A percentile compares a stretch with the other conserved stretches of the same genome.
These are phyloP conservation scores for Heliconius himera DNA, from an alignment of 1,140 invertebrate genomes.

Conservation along the genomic window DNA sequence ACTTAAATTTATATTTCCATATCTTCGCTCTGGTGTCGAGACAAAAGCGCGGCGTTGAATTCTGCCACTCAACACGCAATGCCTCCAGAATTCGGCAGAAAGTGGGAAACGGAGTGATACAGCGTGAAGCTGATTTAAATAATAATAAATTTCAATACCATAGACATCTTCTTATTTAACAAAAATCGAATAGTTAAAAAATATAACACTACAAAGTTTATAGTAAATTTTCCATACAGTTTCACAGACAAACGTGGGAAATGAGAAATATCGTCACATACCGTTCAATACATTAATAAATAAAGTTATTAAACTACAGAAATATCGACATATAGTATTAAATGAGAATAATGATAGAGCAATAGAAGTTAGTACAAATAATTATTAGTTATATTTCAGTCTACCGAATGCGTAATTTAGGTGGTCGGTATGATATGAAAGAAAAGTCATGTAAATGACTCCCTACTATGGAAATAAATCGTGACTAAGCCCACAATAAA, in stretches of 20 bases:
- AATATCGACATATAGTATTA: conserved; percentile 29
- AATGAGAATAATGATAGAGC: conserved; percentile 44
- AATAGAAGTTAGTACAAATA: conserved; percentile 43
- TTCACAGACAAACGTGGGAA: not conserved
- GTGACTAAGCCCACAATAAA: conserved; percentile 65
- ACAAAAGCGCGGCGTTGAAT: no score
- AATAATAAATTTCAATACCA: no score
- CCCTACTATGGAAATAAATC: conserved; percentile 55
- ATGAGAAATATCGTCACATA: not conserved
- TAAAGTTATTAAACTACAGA: not conserved
- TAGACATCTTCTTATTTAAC: no score
- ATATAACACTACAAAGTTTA: no score
- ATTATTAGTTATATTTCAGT: conserved; percentile 55
- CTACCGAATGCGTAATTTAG: conserved; percentile 54
- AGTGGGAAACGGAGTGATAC: no score
- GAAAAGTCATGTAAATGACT: conserved; percentile 48
- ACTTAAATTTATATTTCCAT: no score
- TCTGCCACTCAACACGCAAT: no score
- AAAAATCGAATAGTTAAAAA: no score
- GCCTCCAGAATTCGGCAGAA: no score
- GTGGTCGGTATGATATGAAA: conserved; percentile 47
- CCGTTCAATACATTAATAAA: not conserved
- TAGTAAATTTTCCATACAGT: not conserved
- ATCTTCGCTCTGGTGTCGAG: no score
- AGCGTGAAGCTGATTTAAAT: no score